phyloP scores from a whole-genome alignment of 2,888 invertebrate species.

The Heliconius sara region DNA sequence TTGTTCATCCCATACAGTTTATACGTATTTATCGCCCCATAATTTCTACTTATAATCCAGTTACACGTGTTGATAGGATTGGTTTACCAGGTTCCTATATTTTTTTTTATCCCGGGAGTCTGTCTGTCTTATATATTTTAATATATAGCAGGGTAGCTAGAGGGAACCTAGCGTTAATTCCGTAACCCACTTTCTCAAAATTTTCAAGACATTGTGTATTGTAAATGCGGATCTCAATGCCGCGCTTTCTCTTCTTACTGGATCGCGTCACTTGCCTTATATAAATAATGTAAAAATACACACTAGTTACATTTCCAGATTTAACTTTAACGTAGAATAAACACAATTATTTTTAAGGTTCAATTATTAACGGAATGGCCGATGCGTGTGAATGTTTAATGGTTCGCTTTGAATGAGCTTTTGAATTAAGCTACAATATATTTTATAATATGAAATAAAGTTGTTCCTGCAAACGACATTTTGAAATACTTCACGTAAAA shows the following conservation, averaged over 20 bases:
- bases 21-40: constrained; percentile 11
- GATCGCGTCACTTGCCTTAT: neutral
- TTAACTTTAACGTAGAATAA: neutral
- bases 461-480: constrained; percentile 13
- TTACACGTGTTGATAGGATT: constrained; percentile 34
- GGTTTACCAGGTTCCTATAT: constrained; percentile 1
- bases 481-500: neutral
- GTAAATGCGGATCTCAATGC: neutral
- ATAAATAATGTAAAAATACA: neutral
- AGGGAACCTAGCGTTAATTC: neutral
- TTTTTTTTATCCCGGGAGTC: neutral
- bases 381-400: constrained; percentile 29
- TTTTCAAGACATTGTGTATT: neutral
- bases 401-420: constrained; percentile 16
- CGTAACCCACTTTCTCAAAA: neutral
- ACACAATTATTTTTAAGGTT: constrained; percentile 15
- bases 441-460: constrained; percentile 12
- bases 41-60: constrained; percentile 32
- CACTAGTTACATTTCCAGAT: neutral
- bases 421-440: constrained; percentile 23
- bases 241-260: neutral
- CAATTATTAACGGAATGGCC: constrained; percentile 26
- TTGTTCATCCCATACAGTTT: neutral
- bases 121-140: too few relatives aligned
- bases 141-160: too few relatives aligned